Percentiles rank a stretch among this genome's conserved stretches.
Conservation (phyloP, 2,888 invertebrate species). For the Leistus spinibarbis region DNA sequence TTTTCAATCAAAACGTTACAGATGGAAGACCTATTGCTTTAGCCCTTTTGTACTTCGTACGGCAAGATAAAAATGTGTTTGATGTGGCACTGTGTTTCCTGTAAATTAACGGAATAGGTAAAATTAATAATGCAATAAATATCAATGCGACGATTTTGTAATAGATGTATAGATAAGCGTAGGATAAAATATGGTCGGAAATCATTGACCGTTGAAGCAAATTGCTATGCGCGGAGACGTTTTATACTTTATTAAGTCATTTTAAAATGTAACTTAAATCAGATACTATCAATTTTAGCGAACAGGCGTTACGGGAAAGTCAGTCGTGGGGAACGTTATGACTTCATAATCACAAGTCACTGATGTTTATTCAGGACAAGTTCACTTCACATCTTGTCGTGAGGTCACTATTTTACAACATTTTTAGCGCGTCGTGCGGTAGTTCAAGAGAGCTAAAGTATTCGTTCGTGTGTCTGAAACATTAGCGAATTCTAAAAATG, state of each 20-base stretch:
- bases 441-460: no score
- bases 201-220: constrained; percentile 5
- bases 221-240: neutral
- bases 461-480: neutral
- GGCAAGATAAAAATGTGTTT: no score
- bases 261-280: constrained; percentile 23
- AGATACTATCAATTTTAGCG: constrained; percentile 32
- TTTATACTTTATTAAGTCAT: constrained; percentile 31
- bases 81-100: no score
- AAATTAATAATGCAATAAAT: no score
- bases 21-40: no score
- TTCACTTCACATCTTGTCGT: constrained; percentile 14
- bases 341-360: constrained; percentile 16
- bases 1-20: no score
- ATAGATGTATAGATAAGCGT: neutral
- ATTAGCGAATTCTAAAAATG: neutral
- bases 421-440: neutral
- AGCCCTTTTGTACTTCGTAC: no score
- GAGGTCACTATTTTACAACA: constrained; percentile 1
- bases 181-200: neutral
- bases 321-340: constrained; percentile 31
- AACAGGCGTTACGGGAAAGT: constrained; percentile 20
- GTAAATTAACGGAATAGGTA: no score
- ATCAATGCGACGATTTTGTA: neutral
- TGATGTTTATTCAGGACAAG: constrained; percentile 6